Percentiles rank a stretch among this genome's conserved stretches.
These are phyloP conservation scores for Drosophila oshimai DNA, from an alignment of 1,140 invertebrate genomes.

Conservation along the genomic window DNA sequence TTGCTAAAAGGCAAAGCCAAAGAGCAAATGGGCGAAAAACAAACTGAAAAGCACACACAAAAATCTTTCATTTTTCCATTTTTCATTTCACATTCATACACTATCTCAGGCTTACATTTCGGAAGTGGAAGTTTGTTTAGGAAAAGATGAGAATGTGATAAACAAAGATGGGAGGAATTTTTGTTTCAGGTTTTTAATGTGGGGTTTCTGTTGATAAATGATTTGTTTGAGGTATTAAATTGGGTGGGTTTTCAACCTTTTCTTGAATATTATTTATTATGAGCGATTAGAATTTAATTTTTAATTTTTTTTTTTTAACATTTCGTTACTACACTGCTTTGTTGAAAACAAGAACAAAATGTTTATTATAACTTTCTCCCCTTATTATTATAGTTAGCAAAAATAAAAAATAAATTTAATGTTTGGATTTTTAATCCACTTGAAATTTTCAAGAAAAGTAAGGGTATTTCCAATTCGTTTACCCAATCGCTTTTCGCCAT, in stretches of 20 bases:
- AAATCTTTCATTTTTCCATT: constrained; percentile 58
- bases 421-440: not conserved
- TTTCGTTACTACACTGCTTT: too few species aligned
- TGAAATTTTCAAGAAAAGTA: too few species aligned
- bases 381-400: too few species aligned
- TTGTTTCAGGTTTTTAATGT: not conserved
- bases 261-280: not conserved
- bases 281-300: not conserved
- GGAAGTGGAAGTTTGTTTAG: not conserved
- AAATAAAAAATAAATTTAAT: not conserved
- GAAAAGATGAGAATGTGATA: not conserved
- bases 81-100: constrained; percentile 25
- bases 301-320: too few species aligned
- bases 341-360: too few species aligned
- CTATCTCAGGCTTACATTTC: not conserved
- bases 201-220: too few species aligned
- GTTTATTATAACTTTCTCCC: too few species aligned
- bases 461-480: too few species aligned
- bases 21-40: constrained; percentile 29
- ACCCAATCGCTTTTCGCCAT: constrained; percentile 34
- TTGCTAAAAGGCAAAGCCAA: constrained; percentile 16
- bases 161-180: not conserved
- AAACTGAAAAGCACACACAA: not conserved
- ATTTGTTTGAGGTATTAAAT: not conserved
- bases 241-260: not conserved